These are phyloP conservation scores for Chloromyia formosa DNA, from an alignment of 2,888 invertebrate genomes.

Conservation along the genomic window DNA sequence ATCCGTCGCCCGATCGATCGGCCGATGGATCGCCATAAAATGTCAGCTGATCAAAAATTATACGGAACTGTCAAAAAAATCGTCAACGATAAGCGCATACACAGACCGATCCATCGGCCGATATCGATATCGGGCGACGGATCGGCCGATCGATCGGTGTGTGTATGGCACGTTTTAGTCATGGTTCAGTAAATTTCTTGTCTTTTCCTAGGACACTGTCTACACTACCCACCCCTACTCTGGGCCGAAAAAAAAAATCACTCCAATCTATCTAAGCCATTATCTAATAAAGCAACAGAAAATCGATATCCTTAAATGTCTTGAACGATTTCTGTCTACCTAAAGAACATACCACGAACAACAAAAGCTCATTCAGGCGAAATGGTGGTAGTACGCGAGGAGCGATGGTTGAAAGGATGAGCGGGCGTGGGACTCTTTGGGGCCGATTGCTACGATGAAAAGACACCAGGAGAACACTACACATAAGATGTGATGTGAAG, in stretches of 20 bases:
- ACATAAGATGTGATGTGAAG: neutral
- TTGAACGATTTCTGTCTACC: neutral
- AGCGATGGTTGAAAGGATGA: neutral
- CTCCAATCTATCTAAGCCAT: neutral
- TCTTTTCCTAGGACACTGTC: neutral
- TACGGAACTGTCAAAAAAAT: no score
- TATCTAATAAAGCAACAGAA: slow-evolving; percentile 10
- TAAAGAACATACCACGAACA: neutral
- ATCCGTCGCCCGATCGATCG: no score
- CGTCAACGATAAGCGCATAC: no score
- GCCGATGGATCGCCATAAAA: no score
- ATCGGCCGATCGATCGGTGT: no score
- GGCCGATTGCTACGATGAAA: neutral
- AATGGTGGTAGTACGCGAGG: neutral
- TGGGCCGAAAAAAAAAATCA: neutral
- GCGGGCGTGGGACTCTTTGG: no score
- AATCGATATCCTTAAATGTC: slow-evolving; percentile 10
- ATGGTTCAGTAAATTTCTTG: no score
- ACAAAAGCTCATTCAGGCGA: neutral
- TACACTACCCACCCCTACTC: neutral
- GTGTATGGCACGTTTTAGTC: no score
- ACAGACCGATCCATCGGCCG: no score
- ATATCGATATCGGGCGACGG: no score
- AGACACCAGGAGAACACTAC: neutral
- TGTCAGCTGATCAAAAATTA: no score